Base-by-base conservation (phyloP, 2,888 invertebrate species). In the Ectropis crepuscularia region DNA sequence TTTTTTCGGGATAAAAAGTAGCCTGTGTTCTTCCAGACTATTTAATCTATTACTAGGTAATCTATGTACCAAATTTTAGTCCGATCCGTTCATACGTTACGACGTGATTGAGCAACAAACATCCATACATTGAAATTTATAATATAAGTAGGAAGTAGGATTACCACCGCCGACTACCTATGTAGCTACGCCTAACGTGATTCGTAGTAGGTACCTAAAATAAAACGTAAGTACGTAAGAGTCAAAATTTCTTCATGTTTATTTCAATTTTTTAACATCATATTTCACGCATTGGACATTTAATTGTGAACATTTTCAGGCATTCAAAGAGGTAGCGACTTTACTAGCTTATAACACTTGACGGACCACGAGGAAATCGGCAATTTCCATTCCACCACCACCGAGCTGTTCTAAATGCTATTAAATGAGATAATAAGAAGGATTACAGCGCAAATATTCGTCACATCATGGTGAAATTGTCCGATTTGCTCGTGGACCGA, bases 261-360 rank as follows among this genome's bases (percentile, higher is more conserved):
- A 87, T 87, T 88, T 86, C 77, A 81, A 77, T 81, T 84, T 81
- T 80, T 83, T 81, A 82, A 84, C 83, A 86, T 83, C 85, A 81
- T 81, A 75, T 83, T 83, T 84, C 83, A 86, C 79, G 77, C 80
- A 83, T 82, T 83, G 82, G 85, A 86, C 84, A 85, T 79, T 80
- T 78, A 76, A 82, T 76, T 83, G 82, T 86, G 78, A 85, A 87
- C 86, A 86, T 83, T 81, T 85, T 87, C 86, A 90, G 90, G 89
- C 90, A 89, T 87, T 86, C 76, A 81, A 77, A 85, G 91, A 91
- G 91, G 91, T 91, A 90, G 91, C 87, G 82, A 82, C 88, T 69
- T 89, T 83, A 79, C 79, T 85, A 82, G 78, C 75, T 82, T 84
- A 83, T 68, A 72, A 57, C 63, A 36, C 51, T 43, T 36, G 12